Evolutionary conservation across 2,113 vertebrate genomes (phyloP), one percentile per base, ranked within the genome.

Genomic region (Ceratotherium simum): DNA sequence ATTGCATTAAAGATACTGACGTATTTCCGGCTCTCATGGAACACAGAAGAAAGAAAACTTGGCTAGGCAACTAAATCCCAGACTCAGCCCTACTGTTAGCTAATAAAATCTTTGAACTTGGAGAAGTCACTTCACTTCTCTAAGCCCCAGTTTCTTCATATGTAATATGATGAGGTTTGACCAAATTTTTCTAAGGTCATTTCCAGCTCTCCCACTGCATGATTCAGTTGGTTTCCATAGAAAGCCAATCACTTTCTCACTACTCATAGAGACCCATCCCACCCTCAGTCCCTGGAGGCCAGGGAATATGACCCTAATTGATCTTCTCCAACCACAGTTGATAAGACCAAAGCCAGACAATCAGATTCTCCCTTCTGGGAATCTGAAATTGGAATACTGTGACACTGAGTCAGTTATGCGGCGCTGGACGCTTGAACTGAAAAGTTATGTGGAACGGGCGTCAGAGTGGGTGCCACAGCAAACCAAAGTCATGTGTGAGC

Each of bases 21-120:
- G 2, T 75, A 70, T 70, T 92, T 83, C 46, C 36, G 83, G n/a
- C 9, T 89, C 2, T 89, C 14, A 60, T 33, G 46, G 29, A 95
- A 88, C 46, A 96, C 11, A 82, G 20, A 76, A 78, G 29, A 81
- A 81, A 81, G 73, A 70, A 96, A 89, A 69, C 16, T 39, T 89
- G 46, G 70, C 54, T 83, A 48, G 18, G 54, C 36, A n/a, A 42
- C n/a, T 83, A 78, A 39, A 84, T 84, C 51, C 31, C 54, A 95
- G n/a, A 79, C 62, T 42, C 54, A 89, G 42, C 29, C 31, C 54
- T 54, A 42, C 21, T 76, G 33, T 46, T 56, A 46, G 48, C 46
- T 58, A 76, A 81, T 58, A 54, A 80, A 94, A 6, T 42, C 62
- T 83, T 88, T 72, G n/a, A 83, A 33, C 42, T 72, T 95, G 42